These are phyloP conservation scores for Crocodylus rhombifer DNA, from an alignment of 2,797 vertebrate genomes.

Conservation along the genomic window DNA sequence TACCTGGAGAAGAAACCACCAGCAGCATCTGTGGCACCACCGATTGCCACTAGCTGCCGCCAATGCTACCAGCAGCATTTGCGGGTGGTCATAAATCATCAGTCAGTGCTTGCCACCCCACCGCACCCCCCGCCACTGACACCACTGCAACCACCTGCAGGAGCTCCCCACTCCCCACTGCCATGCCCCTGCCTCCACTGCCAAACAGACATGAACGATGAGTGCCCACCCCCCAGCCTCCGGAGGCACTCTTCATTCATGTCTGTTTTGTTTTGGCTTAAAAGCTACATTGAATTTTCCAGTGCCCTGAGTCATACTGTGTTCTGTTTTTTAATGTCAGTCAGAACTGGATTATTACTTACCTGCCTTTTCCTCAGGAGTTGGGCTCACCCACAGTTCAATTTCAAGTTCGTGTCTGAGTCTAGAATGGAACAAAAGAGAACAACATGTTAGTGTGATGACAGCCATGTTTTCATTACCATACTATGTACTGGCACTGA, in stretches of 20 bases:
- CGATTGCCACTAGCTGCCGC: too few relatives aligned
- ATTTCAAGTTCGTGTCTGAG: conserved; percentile 72
- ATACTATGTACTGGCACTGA: neutral
- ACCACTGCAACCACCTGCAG: too few relatives aligned
- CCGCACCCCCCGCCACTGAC: too few relatives aligned
- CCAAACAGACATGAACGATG: too few relatives aligned
- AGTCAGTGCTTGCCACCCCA: too few relatives aligned
- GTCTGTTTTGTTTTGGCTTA: neutral
- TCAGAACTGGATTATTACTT: neutral
- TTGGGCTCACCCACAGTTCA: neutral
- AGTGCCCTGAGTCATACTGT: neutral
- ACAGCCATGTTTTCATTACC: neutral
- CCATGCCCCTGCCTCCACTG: too few relatives aligned
- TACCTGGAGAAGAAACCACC: neutral
- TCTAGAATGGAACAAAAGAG: conserved; percentile 33
- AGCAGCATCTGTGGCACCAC: too few relatives aligned
- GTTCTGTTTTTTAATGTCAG: neutral
- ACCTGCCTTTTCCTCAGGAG: conserved; percentile 26
- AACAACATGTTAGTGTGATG: neutral
- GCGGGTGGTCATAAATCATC: too few relatives aligned
- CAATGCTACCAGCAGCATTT: too few relatives aligned
- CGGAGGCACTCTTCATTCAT: too few relatives aligned
- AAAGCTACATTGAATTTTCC: neutral
- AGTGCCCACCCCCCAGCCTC: too few relatives aligned
- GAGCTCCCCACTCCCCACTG: too few relatives aligned